phyloP scores from a whole-genome alignment of 2,797 vertebrate genomes.

The Corythornis leucogaster region DNA sequence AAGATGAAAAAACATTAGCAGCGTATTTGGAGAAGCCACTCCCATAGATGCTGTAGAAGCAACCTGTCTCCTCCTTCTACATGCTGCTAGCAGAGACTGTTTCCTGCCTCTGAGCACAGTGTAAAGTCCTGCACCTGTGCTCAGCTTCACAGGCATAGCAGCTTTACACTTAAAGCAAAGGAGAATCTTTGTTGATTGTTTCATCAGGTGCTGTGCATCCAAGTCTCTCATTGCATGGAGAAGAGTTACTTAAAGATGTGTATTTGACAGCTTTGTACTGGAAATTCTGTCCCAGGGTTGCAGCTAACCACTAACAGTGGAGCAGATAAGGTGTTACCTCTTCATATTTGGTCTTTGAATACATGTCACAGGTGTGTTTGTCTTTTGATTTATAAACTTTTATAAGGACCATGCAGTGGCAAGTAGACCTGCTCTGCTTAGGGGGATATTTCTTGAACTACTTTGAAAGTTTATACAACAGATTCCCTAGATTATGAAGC shows the following conservation, averaged over 20 bases:
- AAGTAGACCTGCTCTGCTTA: conserved; percentile 15
- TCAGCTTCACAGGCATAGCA: neutral
- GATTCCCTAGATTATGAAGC: conserved; percentile 28
- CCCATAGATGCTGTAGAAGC: neutral
- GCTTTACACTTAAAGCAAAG: neutral
- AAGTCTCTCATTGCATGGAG: neutral
- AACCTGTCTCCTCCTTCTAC: neutral
- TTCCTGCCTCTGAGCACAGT: neutral
- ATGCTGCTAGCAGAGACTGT: neutral
- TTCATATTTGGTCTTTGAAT: neutral
- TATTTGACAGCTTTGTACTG: neutral
- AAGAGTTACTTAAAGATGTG: neutral
- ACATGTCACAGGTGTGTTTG: neutral
- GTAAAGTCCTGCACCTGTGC: neutral
- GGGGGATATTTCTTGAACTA: conserved; percentile 42
- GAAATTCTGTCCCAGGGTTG: neutral
- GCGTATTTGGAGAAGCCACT: neutral
- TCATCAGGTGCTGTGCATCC: neutral
- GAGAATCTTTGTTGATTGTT: neutral
- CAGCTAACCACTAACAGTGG: neutral
- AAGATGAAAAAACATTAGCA: neutral
- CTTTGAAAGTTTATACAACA: conserved; percentile 56
- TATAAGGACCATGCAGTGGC: neutral
- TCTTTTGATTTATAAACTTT: neutral
- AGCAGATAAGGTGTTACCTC: neutral